Conservation (phyloP, 1,140 invertebrate species). For the Daktulosphaira vitifoliae region DNA sequence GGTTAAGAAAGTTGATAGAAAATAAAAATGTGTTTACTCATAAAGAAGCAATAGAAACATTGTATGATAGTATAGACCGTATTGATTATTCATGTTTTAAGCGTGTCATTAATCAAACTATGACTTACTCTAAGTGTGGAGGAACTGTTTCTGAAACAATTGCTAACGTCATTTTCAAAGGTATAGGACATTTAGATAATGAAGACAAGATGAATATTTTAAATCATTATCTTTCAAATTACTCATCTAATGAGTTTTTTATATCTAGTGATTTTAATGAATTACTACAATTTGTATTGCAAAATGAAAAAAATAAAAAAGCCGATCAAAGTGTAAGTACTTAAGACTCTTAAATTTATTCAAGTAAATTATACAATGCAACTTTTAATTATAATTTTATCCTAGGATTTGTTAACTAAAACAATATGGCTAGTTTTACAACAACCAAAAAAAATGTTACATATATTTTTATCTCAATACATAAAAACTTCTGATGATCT, state of each 20-base stretch:
- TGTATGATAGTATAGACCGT: background rate
- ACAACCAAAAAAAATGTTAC: slow-evolving; percentile 4
- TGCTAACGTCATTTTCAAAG: background rate
- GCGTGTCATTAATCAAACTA: background rate
- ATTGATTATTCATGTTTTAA: slow-evolving; percentile 18
- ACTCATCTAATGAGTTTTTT: background rate
- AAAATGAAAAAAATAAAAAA: background rate
- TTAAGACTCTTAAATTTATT: too few species aligned
- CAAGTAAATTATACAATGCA: too few species aligned
- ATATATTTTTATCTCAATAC: slow-evolving; percentile 6
- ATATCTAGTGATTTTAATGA: background rate
- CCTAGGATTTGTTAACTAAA: slow-evolving; percentile 1
- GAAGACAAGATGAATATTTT: background rate
- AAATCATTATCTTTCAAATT: background rate
- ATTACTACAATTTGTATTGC: background rate
- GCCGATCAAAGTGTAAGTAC: background rate
- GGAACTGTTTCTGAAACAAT: background rate
- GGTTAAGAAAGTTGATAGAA: slow-evolving; percentile 5
- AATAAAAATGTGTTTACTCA: background rate
- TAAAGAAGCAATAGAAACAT: background rate
- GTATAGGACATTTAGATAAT: background rate
- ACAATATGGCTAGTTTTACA: slow-evolving; percentile 5
- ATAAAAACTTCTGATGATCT: background rate
- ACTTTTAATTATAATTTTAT: background rate
- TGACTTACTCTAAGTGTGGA: background rate